phyloP scores from a whole-genome alignment of 2,797 vertebrate species.

The Danio jaintianensis region DNA sequence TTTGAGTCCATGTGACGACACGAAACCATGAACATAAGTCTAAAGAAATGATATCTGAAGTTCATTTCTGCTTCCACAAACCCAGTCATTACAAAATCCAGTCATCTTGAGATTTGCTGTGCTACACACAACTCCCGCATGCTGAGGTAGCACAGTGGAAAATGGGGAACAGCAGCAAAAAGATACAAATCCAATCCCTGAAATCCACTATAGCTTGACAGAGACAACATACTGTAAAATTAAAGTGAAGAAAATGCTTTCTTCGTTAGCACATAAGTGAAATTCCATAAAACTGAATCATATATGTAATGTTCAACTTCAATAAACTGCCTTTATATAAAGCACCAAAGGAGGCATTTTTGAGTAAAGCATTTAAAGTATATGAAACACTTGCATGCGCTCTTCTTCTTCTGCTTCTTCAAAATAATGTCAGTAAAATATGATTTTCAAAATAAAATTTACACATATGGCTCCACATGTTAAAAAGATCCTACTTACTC shows the following conservation, averaged over 20 bases:
- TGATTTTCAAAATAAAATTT: background rate
- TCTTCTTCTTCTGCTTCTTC: background rate
- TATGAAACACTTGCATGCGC: background rate
- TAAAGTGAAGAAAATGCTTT: constrained; percentile 14
- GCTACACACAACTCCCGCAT: constrained; percentile 45
- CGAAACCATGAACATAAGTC: background rate
- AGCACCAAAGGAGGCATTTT: background rate
- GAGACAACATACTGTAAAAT: constrained; percentile 14
- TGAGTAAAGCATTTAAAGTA: background rate
- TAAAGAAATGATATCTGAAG: constrained; percentile 10
- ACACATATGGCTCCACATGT: constrained; percentile 3
- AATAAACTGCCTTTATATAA: background rate
- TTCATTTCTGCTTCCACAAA: constrained; percentile 34
- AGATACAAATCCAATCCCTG: constrained; percentile 8
- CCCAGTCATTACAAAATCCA: constrained; percentile 45
- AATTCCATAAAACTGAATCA: constrained; percentile 1
- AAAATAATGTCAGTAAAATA: background rate
- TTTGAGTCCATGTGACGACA: constrained; percentile 26
- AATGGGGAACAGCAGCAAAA: constrained; percentile 37
- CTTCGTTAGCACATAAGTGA: background rate
- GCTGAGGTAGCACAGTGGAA: constrained; percentile 32
- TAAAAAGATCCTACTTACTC: constrained; percentile 17
- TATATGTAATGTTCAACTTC: background rate
- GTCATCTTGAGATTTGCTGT: constrained; percentile 50
- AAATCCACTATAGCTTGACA: constrained; percentile 24